Conservation (phyloP, 2,113 vertebrate species). For the human (Homo sapiens) region GRCh38 chr5:164321501-164322000, state of each 20-base stretch:
- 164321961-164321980: constrained; percentile 77
- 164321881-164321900: background rate
- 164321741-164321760: background rate
- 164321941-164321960: constrained; percentile 73
- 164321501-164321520: background rate
- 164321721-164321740: background rate
- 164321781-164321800: constrained; percentile 36
- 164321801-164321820: background rate
- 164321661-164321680: background rate
- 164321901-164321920: constrained; percentile 72
- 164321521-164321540: background rate
- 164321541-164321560: background rate
- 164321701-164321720: background rate
- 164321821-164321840: background rate
- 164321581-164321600: background rate
- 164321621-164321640: background rate
- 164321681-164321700: background rate
- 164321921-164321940: constrained; percentile 71
- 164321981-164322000: constrained; percentile 82
- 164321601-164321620: background rate
- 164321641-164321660: background rate
- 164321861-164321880: background rate
- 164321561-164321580: background rate
- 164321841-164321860: constrained; percentile 53
- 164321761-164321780: constrained; percentile 10